A percentile compares a stretch with the other conserved stretches of the same genome.
Conservation (phyloP, 2,797 vertebrate genomes). For the Valencia hispanica region DNA sequence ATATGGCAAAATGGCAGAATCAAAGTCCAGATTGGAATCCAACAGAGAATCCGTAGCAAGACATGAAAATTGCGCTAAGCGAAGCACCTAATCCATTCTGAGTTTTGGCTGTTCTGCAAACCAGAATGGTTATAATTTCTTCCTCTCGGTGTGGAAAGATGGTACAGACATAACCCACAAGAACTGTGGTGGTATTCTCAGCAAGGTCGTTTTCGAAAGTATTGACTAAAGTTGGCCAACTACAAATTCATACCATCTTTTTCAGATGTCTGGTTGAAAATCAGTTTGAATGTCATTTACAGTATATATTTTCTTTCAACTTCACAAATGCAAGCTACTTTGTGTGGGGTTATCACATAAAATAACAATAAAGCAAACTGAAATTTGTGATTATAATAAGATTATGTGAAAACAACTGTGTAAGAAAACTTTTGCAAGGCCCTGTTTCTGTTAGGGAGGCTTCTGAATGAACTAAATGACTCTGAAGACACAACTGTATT, state of each 20-base stretch:
- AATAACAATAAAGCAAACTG: too few species aligned
- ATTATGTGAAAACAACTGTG: too few species aligned
- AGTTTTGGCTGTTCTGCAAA: neutral
- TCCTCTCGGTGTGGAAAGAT: neutral
- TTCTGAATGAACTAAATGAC: neutral
- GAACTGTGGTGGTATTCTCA: neutral
- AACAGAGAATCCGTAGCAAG: too few species aligned
- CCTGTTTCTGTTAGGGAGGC: neutral
- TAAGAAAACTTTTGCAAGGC: neutral
- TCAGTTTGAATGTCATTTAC: neutral
- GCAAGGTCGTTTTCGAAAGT: too few species aligned
- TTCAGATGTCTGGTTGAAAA: neutral
- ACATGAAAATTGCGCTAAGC: neutral
- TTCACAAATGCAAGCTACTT: too few species aligned
- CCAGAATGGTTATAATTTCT: neutral
- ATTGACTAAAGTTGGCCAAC: neutral
- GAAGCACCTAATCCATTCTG: neutral
- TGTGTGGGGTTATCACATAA: too few species aligned
- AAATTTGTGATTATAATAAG: too few species aligned
- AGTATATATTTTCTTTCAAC: too few species aligned
- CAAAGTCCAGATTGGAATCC: neutral
- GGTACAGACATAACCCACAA: neutral
- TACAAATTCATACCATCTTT: neutral
- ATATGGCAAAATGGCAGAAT: neutral
- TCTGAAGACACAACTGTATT: conserved; percentile 5